These are phyloP conservation scores for Porites divaricata DNA, from an alignment of 92 coral and sea anemone species.

Conservation along the genomic window DNA sequence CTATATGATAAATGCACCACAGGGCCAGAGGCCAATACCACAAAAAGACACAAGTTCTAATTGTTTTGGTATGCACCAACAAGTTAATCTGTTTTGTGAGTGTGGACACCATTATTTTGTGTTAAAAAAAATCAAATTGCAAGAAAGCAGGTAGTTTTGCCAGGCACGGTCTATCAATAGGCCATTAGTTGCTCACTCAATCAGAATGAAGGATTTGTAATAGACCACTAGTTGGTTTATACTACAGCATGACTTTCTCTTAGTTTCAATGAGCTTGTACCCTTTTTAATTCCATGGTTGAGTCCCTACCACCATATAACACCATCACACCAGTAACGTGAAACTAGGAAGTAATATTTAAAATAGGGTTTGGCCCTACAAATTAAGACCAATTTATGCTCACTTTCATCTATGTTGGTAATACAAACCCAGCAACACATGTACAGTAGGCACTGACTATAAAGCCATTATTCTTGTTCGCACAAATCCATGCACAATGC, in stretches of 20 bases:
- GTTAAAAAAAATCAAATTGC: constrained; percentile 3
- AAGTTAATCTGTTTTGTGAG: constrained; percentile 13
- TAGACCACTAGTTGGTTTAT: constrained; percentile 35
- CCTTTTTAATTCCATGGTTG: too few relatives aligned
- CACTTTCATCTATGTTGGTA: background rate
- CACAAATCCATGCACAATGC: constrained; percentile 49
- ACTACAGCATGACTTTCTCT: background rate
- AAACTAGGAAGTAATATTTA: constrained; percentile 26
- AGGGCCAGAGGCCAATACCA: constrained; percentile 31
- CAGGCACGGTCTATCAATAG: constrained; percentile 36
- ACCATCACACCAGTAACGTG: too few relatives aligned
- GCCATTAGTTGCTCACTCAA: constrained; percentile 33
- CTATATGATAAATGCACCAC: constrained; percentile 24
- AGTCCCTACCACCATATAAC: background rate
- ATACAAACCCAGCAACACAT: constrained; percentile 65
- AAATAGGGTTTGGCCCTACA: constrained; percentile 8
- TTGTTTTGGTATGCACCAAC: constrained; percentile 18
- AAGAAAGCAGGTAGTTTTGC: constrained; percentile 28
- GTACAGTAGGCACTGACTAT: constrained; percentile 62
- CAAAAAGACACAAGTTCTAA: constrained; percentile 20
- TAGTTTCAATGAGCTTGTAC: background rate
- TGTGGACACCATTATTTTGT: constrained; percentile 18
- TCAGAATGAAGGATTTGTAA: constrained; percentile 32
- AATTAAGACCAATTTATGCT: constrained; percentile 7
- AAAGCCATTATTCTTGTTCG: constrained; percentile 41